phyloP scores from a whole-genome alignment of 2,113 vertebrate genomes.

The Alouatta palliata region DNA sequence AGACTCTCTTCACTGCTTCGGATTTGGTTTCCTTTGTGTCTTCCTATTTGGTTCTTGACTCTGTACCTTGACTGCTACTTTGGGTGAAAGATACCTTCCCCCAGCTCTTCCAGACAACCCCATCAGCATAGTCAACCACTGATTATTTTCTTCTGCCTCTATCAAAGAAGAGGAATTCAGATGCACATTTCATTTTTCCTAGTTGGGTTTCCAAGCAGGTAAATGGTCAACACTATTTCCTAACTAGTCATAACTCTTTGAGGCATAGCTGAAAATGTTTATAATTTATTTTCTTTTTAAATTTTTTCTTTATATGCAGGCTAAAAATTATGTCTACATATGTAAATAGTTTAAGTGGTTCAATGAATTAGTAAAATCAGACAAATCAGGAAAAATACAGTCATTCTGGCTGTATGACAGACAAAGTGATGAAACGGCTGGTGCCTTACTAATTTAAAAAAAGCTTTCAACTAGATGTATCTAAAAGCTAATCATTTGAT shows the following conservation, averaged over 20 bases:
- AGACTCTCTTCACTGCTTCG: neutral
- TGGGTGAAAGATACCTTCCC: neutral
- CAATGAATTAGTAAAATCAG: neutral
- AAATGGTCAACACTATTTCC: neutral
- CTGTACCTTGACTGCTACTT: neutral
- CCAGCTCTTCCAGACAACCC: neutral
- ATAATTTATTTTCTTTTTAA: constrained; percentile 2
- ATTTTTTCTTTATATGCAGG: neutral
- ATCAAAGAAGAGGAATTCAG: neutral
- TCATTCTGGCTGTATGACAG: neutral
- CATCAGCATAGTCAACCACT: neutral
- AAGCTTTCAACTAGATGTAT: neutral
- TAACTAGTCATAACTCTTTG: neutral
- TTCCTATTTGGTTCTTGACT: neutral
- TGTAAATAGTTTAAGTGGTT: neutral
- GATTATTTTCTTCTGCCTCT: neutral
- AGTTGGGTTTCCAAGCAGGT: neutral
- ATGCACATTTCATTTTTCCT: neutral
- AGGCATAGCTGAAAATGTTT: neutral
- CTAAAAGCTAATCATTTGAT: neutral
- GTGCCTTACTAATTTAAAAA: neutral
- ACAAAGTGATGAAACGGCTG: neutral
- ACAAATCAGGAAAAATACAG: neutral
- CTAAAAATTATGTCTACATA: neutral
- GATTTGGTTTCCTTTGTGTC: neutral